phyloP scores from a whole-genome alignment of 2,113 vertebrate genomes.

The Microcebus tavaratra region DNA sequence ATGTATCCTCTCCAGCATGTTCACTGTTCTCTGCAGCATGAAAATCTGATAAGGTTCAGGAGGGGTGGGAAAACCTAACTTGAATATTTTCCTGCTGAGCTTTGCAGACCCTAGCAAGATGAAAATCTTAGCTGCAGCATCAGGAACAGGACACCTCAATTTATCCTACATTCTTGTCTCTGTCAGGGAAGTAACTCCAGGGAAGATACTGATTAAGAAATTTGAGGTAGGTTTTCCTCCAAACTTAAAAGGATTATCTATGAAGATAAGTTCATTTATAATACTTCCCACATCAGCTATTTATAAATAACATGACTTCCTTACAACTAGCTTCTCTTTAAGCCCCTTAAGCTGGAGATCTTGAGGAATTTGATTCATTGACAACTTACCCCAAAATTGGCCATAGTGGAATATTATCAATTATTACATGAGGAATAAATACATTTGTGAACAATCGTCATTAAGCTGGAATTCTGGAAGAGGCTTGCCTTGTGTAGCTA shows the following conservation, averaged over 20 bases:
- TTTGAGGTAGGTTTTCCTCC: neutral
- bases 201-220: neutral
- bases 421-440: neutral
- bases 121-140: neutral
- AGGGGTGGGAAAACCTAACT: neutral
- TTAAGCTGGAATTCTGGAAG: neutral
- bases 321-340: constrained; percentile 23
- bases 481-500: neutral
- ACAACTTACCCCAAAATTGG: neutral
- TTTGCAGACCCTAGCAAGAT: constrained; percentile 11
- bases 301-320: constrained; percentile 21
- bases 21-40: neutral
- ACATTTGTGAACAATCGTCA: neutral
- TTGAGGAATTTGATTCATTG: constrained; percentile 16
- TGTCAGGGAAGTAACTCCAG: neutral
- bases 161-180: neutral
- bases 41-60: neutral
- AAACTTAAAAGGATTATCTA: neutral
- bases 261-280: neutral
- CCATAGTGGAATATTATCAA: neutral
- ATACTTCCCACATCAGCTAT: neutral
- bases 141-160: neutral
- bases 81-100: constrained; percentile 26
- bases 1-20: neutral
- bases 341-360: neutral